These are phyloP conservation scores for Sceloporus undulatus DNA, from an alignment of 2,113 vertebrate genomes.

Conservation along the genomic window DNA sequence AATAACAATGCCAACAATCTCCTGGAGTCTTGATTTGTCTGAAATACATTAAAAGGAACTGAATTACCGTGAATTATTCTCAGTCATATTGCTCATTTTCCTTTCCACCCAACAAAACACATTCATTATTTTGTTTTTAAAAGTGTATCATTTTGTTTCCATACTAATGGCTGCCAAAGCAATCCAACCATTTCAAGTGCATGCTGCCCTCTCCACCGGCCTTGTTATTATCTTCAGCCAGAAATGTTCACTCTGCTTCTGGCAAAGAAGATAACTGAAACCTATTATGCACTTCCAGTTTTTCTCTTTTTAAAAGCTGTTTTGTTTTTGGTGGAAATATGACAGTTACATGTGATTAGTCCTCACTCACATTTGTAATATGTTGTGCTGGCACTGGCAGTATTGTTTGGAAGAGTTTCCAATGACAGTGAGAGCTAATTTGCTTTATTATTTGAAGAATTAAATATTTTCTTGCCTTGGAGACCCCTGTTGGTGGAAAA, in stretches of 20 bases:
- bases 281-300: neutral
- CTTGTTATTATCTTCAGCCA: neutral
- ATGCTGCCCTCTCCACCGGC: neutral
- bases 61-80: neutral
- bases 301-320: conserved; percentile 5
- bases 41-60: neutral
- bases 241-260: neutral
- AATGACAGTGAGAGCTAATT: too few relatives aligned
- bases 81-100: neutral
- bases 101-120: neutral
- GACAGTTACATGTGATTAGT: neutral
- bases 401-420: neutral
- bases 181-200: neutral
- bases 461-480: neutral
- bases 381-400: neutral
- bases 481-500: neutral
- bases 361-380: neutral
- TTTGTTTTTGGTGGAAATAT: neutral
- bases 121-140: neutral
- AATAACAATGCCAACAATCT: neutral
- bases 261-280: conserved; percentile 18
- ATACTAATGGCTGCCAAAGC: neutral
- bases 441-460: neutral
- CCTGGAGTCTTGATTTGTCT: neutral
- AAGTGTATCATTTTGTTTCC: conserved; percentile 23